Conservation (phyloP, 2,797 vertebrate species). For the Chiloscyllium punctatum region DNA sequence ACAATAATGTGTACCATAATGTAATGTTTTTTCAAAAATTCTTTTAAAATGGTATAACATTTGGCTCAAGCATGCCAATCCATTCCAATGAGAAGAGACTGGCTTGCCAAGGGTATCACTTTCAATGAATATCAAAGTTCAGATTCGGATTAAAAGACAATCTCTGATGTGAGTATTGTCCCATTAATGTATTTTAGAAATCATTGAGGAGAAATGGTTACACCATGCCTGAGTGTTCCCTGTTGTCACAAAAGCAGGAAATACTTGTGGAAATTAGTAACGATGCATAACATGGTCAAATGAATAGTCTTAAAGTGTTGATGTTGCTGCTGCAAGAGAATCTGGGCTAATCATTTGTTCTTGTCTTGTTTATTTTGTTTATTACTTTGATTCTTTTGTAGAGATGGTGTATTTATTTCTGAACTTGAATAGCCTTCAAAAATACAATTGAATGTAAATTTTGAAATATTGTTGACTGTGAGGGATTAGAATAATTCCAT, state of each 20-base stretch:
- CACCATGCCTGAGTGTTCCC: no score
- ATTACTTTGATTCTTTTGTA: background rate
- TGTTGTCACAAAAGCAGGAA: background rate
- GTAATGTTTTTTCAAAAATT: background rate
- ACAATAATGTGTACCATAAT: background rate
- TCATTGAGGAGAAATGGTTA: background rate
- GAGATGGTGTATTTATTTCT: background rate
- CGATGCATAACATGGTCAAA: no score
- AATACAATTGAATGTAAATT: background rate
- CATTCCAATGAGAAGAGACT: background rate
- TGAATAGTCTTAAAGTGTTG: background rate
- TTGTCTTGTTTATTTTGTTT: background rate
- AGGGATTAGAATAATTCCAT: background rate
- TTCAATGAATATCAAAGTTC: background rate
- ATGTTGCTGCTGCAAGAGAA: background rate
- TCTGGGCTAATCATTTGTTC: background rate
- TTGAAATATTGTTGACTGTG: background rate
- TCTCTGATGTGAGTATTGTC: background rate
- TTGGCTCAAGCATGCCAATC: background rate
- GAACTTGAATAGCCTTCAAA: background rate
- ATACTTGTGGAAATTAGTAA: background rate
- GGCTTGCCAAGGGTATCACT: background rate
- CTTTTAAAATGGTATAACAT: background rate
- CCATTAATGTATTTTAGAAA: background rate
- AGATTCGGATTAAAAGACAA: background rate